Evolutionary conservation across 2,113 vertebrate genomes (phyloP).

Genomic region (Takifugu bimaculatus): DNA sequence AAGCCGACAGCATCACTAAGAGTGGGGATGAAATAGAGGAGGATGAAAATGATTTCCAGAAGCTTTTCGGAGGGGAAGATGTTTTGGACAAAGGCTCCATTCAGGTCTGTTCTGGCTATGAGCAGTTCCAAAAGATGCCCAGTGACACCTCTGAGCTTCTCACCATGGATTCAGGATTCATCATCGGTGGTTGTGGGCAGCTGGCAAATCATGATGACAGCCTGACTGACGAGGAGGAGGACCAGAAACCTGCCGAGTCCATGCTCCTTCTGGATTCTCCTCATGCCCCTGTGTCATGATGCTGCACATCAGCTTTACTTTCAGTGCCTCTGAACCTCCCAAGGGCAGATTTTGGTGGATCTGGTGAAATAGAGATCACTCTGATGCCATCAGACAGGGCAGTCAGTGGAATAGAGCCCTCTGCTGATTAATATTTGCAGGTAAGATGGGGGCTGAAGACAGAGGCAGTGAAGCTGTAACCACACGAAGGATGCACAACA

Average conservation of each 20-base stretch:
- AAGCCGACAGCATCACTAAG: conserved; percentile 24
- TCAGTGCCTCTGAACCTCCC: background rate
- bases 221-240: conserved; percentile 30
- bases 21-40: background rate
- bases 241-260: no score
- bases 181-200: conserved; percentile 15
- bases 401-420: conserved; percentile 24
- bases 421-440: conserved; percentile 54
- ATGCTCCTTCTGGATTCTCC: conserved; percentile 5
- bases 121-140: conserved; percentile 30
- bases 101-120: conserved; percentile 44
- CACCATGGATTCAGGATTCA: conserved; percentile 55
- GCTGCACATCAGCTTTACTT: background rate
- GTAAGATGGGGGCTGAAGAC: conserved; percentile 37
- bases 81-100: conserved; percentile 19
- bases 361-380: background rate
- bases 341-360: background rate
- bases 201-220: conserved; percentile 33
- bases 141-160: conserved; percentile 15
- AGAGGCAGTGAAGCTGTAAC: background rate
- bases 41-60: conserved; percentile 3
- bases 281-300: background rate
- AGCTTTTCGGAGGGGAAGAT: conserved; percentile 4
- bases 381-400: background rate
- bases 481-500: no score